Base-by-base conservation (phyloP, 2,888 invertebrate species). In the Amphipyra tragopoginis region DNA sequence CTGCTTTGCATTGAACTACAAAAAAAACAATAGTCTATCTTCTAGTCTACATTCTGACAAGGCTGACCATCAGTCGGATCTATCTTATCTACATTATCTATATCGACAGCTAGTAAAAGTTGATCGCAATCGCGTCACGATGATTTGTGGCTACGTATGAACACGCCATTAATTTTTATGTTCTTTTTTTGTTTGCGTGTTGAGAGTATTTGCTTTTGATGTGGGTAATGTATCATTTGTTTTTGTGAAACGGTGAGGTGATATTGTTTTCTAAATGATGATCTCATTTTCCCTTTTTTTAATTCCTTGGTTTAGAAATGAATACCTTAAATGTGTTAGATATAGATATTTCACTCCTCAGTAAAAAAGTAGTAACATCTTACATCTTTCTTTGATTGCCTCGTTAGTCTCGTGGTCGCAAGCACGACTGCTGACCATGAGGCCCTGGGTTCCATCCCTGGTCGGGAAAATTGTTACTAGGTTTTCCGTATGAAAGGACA, bases 21-120 rank as follows among this genome's bases (percentile, higher is more conserved):
- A 63, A 70, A n/a, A 66, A 50, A 63, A 75, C 54, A 71, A 69
- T 62, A 52, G 54, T 36, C 48, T 34, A 45, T n/a, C 15, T 8
- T 56, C n/a, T 26, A 56, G 14, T 45, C 58, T 53, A 65, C 70
- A 72, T 70, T 71, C 62, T 61, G 47, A 59, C 59, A 56, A 57
- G 45, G 49, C 64, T 36, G 73, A 70, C 65, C 57, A 51, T 62
- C 63, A 49, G 50, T 38, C 57, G 49, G 49, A 64, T 77, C 57
- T 57, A 14, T 40, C 39, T 72, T 76, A 80, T 80, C 80, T 57
- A 34, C 33, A 55, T 48, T 58, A 69, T 77, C 67, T 65, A 48
- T 65, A 77, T 79, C 73, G 68, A 77, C 75, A 62, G 65, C 38
- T 39, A 64, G 77, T 80, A 80, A 79, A 80, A 80, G 75, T 80